These are phyloP conservation scores for Schizaphis graminum DNA, from an alignment of 2,888 invertebrate species.

Conservation along the genomic window DNA sequence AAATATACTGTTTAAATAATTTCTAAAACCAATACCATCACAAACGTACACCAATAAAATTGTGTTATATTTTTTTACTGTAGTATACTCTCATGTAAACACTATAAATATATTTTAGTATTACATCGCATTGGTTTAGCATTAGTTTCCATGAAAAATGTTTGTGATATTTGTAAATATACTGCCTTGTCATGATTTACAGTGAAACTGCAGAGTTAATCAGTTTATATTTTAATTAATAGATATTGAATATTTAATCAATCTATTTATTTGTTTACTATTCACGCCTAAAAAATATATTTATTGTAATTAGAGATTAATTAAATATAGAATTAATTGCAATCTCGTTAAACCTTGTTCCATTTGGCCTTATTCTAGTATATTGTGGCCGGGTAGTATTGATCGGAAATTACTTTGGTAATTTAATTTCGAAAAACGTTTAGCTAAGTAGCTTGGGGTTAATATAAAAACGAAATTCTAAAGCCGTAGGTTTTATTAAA, in stretches of 20 bases:
- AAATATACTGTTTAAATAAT: not conserved
- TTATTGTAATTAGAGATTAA: not conserved
- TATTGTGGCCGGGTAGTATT: not conserved
- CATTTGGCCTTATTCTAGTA: not conserved
- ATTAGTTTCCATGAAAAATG: not conserved
- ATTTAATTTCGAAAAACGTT: conserved; percentile 41
- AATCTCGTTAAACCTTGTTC: not conserved
- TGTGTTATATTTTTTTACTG: not conserved
- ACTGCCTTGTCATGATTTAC: not conserved
- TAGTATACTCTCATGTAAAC: not conserved
- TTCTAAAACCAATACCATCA: not conserved
- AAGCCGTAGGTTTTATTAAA: not conserved
- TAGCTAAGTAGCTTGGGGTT: not conserved
- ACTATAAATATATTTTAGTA: not conserved
- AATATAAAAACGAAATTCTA: conserved; percentile 14
- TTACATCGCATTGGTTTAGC: not conserved
- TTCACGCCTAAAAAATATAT: not conserved
- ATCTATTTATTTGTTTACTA: not conserved
- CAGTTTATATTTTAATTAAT: not conserved
- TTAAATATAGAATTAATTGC: conserved; percentile 18
- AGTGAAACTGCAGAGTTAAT: not conserved
- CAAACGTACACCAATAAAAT: not conserved
- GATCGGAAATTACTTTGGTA: conserved; percentile 28
- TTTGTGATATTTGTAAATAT: not conserved
- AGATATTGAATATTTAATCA: not conserved